Base-by-base conservation (phyloP, 2,888 invertebrate genomes). In the Tetropium fuscum region DNA sequence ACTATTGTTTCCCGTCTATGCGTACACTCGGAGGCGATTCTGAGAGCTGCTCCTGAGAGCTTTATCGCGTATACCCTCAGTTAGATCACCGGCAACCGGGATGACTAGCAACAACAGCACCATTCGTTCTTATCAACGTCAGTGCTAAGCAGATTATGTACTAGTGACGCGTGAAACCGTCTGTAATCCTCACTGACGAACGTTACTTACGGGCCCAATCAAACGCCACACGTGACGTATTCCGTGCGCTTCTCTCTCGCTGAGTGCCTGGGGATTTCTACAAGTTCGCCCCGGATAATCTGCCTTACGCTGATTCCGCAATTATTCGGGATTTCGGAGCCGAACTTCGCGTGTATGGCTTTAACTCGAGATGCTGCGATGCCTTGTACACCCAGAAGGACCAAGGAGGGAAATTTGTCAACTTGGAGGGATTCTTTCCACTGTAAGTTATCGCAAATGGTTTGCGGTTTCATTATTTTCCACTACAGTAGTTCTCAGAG, bases 121-220 rank as follows among this genome's bases (percentile, higher is more conserved):
- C 83, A 85, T 85, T 84, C 83, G 83, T 85, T 83, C 85, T 84
- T 84, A 85, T 85, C 84, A 85, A 81, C 83, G 85, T 85, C 85
- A 84, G 77, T 72, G 77, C 81, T 84, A 85, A 85, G 85, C 83
- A 84, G 85, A 85, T 85, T 85, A 85, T 81, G 79, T 79, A 75
- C 80, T 82, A 82, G 81, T 81, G 82, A 82, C 82, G 82, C 82
- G 82, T 82, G 82, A 82, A 82, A 81, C 82, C 81, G 78, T 78
- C 80, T 76, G 79, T 82, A 82, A 82, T 82, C 82, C 80, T 73
- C 76, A 78, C 77, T 76, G 81, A 79, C 79, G 79, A 78, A 80
- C 78, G 78, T 78, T 78, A 78, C 79, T 80, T 80, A 79, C 77
- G 75, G 75, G 63, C 75, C 79, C 79, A 80, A 81, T 80, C 80